Evolutionary conservation across 2,113 vertebrate genomes (phyloP), one percentile per base, ranked within the genome.

Genomic region (Zootoca vivipara): DNA sequence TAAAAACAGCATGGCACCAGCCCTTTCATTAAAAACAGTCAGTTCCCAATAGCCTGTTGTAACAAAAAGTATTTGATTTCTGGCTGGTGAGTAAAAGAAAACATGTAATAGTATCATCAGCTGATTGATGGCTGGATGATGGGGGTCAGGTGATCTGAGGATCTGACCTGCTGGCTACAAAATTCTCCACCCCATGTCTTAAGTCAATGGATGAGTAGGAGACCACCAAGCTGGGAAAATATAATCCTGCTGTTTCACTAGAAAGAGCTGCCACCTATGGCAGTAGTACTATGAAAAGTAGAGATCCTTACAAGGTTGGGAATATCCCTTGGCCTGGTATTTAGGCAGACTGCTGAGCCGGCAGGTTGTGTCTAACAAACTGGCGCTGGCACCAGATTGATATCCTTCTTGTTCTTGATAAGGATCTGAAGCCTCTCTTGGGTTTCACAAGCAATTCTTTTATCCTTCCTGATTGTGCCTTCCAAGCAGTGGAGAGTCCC

Each of bases 321-420:
- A 35, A 42, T 35, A 12, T 85, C 86, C 69, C 72, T 38, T 52
- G 58, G 80, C 85, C 82, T 33, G 78, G 89, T 87, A 24, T 15
- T 83, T 0, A 2, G 64, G 40, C 72, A 72, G 82, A 79, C 86
- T 94, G 92, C 85, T 83, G 93, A 92, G 87, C 28, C 72, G 62
- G 85, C 0, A 7, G 28, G 87, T 82, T 89, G 89, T 0, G 0
- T 80, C 87, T 92, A 91, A 91, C 90, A 78, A 89, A 83, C 79
- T 33, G 40, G 38, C 74, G 85, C 86, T 94, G 90, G 92, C 92
- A 95, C 77, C 65, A 90, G 92, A 95, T 87, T 92, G 95, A 96
- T 96, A 89, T 94, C 90, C 93, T 94, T 93, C 93, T 95, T 95
- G 93, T 93, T 95, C 93, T 91, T 90, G 95, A 95, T 96, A 95